Base-by-base conservation (phyloP, 35 echinoderm and acorn worm genomes). In the Apostichopus japonicus region DNA sequence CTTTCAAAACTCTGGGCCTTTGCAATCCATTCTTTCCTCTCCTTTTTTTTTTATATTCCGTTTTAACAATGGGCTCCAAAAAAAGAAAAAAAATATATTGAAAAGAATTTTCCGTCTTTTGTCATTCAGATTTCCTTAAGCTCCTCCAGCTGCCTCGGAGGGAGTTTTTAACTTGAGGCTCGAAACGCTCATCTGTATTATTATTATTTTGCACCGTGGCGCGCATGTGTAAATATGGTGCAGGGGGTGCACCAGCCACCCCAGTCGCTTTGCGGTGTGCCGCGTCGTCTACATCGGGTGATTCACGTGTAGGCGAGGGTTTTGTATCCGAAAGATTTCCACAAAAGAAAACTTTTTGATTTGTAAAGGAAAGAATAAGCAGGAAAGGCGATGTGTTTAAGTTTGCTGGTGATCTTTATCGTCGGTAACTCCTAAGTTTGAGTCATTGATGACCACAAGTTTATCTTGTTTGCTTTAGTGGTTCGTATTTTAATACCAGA, bases 361-460 rank as follows among this genome's bases (percentile, higher is more conserved):
- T 84, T 84, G 81, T 84, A 58, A 17, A 58, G n/a, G 8, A 51
- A 22, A 57, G 81, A 84, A 84, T 57, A 84, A 55, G 19, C 81
- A 84, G 81, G 81, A 84, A 84, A 84, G 81, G 56, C 81, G 81
- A 84, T 84, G 53, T 84, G 81, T 84, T 84, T 84, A 10, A 84
- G 54, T 84, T 84, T 84, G 53, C 16, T 55, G 54, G 19, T 57
- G 57, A 53, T 51, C 53, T 84, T 2, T 75, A 57, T 23, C 81
- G 61, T 84, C 81, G 5, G 81, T 57, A 23, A 84, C 54, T 57
- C 54, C 53, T 54, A 56, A 75, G 71, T 23, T 75, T 75, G 71
- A 75, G 71, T 75, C 71, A 75, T 75, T 75, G 71, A 75, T 75
- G 71, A 75, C 71, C 71, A 75, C 71, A 75, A 75, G 71, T 75